A percentile compares a stretch with the other conserved stretches of the same genome.
Evolutionary conservation across 1,140 invertebrate species (phyloP).

Genomic region (Drosophila nasuta): DNA sequence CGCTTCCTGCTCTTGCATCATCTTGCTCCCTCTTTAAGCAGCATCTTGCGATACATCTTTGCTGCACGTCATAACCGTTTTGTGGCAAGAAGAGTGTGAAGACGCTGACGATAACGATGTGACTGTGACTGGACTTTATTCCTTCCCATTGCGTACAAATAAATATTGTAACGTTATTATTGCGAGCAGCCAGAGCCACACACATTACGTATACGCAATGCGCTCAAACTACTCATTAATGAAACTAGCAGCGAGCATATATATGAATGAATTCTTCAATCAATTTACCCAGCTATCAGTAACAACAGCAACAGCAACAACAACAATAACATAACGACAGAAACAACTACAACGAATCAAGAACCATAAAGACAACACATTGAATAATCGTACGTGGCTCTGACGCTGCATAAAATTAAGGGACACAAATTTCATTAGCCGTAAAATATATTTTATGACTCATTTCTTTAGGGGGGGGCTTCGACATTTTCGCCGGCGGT

Average conservation of each 20-base stretch:
- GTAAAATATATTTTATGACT: constrained; percentile 66
- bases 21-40: not conserved
- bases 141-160: constrained; percentile 16
- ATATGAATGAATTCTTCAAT: constrained; percentile 40
- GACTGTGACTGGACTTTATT: no score
- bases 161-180: constrained; percentile 43
- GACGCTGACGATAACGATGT: not conserved
- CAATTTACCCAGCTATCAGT: not conserved
- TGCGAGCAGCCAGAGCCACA: not conserved
- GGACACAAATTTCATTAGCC: constrained; percentile 41
- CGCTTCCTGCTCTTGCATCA: not conserved
- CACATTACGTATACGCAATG: constrained; percentile 23
- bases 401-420: constrained; percentile 37
- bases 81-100: constrained; percentile 1
- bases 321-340: not conserved
- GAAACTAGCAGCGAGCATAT: constrained; percentile 12
- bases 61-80: constrained; percentile 6
- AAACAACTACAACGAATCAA: constrained; percentile 23
- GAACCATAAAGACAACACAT: not conserved
- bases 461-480: constrained; percentile 27
- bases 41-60: not conserved
- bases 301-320: constrained; percentile 1
- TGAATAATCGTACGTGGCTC: not conserved
- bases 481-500: not conserved
- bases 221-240: constrained; percentile 14